Evolutionary conservation across 2,888 invertebrate species (phyloP), one percentile per base, ranked within the genome.

Genomic region (Meteorus colon): DNA sequence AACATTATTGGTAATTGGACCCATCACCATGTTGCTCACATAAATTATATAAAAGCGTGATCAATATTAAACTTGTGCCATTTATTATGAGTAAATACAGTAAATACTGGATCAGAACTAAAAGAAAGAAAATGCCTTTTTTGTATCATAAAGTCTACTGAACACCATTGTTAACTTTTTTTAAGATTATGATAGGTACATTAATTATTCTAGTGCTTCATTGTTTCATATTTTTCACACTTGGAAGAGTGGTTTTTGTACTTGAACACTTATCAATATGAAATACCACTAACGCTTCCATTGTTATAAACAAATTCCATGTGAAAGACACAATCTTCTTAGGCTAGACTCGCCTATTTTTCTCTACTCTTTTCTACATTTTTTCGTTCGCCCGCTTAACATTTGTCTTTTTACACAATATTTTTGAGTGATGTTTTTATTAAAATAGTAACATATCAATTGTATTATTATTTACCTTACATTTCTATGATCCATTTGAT

Each of bases 391-490:
- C 34, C 34, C 8, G 51, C 63, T 55, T 71, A 81, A 82, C 84
- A 83, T 84, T 84, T 84, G 85, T 81, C 82, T 82, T 82, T 79
- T 82, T 82, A 82, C 84, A 83, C 82, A 84, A 55, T 55, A 55
- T 55, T 19, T 84, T 84, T 82, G 79, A 82, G 78, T 81, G 79
- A 68, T 79, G 81, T 80, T 82, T 83, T 86, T 88, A 88, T 87
- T 88, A 88, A 88, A 89, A 89, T 88, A 88, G 88, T 84, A 88
- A 88, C 87, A 87, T 85, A 86, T 85, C 83, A 86, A 86, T 87
- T 85, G 82, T 80, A 82, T 84, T 79, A 55, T 55, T 55, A 81
- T 84, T 85, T 84, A 86, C 79, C 77, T 82, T 73, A 77, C 74
- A 75, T 73, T 69, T 73, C 59, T 83, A 81, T 84, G 62, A 70